Base-by-base conservation (phyloP, 2,113 vertebrate species). In the Aramus guarauna region DNA sequence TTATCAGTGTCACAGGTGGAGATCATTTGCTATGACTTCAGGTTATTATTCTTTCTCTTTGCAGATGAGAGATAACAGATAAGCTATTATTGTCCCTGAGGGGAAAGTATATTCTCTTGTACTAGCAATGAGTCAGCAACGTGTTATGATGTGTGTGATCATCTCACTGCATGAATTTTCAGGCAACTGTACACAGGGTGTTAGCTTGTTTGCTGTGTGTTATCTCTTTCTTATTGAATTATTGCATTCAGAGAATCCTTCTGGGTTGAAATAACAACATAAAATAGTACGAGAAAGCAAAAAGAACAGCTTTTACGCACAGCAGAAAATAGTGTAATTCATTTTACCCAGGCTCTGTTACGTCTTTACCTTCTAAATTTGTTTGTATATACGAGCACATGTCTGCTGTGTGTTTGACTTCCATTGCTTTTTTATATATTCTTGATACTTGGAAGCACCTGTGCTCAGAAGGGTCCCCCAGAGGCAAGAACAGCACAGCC, bases 11-110 rank as follows among this genome's bases (percentile, higher is more conserved):
- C 81, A 55, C 45, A 83, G 73, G 53, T 84, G 85, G 62, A 75
- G 88, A 89, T 37, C n/a, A 60, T 85, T 77, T 91, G 53, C 68
- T 80, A 10, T 88, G 62, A 88, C 87, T 94, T 96, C 84, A 92
- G 37, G 34, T 90, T 87, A 74, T 88, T 91, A 80, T 64, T 90
- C 71, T 83, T 85, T 94, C 26, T 74, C 29, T 90, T 88, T 83
- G 74, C 48, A 83, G 71, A 75, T 88, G 39, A 85, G 80, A 76
- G 75, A 77, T 66, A 96, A 84, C 47, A 88, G 74, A 90, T 88
- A 91, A 95, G 20, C 15, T 83, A 53, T 71, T 87, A 62, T 43
- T 89, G n/a, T 73, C 41, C 64, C 82, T 67, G 34, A 82, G 48
- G 75, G 45, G 48, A 90, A 90, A 83, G 27, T 85, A 50, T 90